Percentiles rank a stretch among this genome's conserved stretches.
These are phyloP conservation scores for Strigops habroptila DNA, from an alignment of 2,113 vertebrate genomes.

Conservation along the genomic window DNA sequence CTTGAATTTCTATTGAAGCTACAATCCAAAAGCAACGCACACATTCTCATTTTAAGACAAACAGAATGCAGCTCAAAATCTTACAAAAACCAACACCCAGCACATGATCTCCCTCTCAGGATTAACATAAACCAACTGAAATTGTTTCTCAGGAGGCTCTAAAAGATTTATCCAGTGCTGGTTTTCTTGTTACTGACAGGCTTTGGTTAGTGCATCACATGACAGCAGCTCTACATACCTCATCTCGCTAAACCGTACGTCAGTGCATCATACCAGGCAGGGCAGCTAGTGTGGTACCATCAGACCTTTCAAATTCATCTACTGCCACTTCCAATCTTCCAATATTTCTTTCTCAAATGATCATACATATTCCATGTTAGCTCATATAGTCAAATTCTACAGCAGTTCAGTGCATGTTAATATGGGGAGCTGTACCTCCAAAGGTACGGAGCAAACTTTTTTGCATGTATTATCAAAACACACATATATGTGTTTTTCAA, in stretches of 20 bases:
- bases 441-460: neutral
- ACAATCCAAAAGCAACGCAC: neutral
- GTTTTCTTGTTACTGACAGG: neutral
- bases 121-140: neutral
- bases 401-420: fast-evolving
- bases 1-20: neutral
- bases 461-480: neutral
- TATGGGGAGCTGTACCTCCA: neutral
- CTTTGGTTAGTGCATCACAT: neutral
- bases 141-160: neutral
- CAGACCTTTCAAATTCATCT: neutral
- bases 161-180: neutral
- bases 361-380: fast-evolving
- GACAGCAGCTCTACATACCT: neutral
- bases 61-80: neutral
- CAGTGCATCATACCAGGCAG: neutral
- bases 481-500: fast-evolving
- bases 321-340: neutral
- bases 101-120: neutral
- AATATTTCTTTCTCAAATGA: fast-evolving
- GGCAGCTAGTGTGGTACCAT: neutral
- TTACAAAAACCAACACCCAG: fast-evolving
- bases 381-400: fast-evolving
- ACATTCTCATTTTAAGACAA: neutral
- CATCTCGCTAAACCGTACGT: neutral